Evolutionary conservation across 2,888 invertebrate genomes (phyloP), one percentile per base, ranked within the genome.

Genomic region (Drosophila histrio): DNA sequence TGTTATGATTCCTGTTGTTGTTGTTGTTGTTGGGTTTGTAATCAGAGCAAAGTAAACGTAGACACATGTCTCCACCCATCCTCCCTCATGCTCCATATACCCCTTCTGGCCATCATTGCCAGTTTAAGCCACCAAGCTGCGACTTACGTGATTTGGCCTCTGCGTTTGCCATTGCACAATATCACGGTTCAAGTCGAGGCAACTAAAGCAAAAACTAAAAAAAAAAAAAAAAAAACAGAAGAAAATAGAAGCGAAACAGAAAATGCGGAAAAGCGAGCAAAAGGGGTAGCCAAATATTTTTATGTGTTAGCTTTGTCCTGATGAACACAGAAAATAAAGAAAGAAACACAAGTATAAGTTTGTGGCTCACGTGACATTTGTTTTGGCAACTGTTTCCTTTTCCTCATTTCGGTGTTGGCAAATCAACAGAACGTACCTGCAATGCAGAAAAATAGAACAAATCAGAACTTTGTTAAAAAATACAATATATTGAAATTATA

Each of bases 301-400:
- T 43, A 44, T 63, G 49, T 56, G 57, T 41, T 50, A 36, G 59
- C 44, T 62, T 67, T 58, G 50, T 53, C 34, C 61, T 62, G 71
- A 71, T 71, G 67, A 71, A 32, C 64, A 50, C 34, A 13, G 11
- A 28, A 21, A 43, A 47, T 15, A 57, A 39, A 50, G n/a, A 34
- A 8, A 49, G 34, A 43, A 28, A 11, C 17, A 43, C 24, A 26
- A 26, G 44, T 57, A 56, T 44, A 61, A 65, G 50, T 70, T 73
- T 71, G 57, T 58, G 69, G 78, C 81, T 80, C 78, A 81, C 81
- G 81, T 81, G 81, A 80, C 71, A 83, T 81, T 81, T 82, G 73
- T 78, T 78, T 79, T 80, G 81, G 80, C 80, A 64, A 65, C 60
- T 54, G 63, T 60, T 72, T 72, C 64, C 43, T 19, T 46, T 28